Evolutionary conservation across 2,113 vertebrate species (phyloP).

Genomic region (Pterocles orientalis): DNA sequence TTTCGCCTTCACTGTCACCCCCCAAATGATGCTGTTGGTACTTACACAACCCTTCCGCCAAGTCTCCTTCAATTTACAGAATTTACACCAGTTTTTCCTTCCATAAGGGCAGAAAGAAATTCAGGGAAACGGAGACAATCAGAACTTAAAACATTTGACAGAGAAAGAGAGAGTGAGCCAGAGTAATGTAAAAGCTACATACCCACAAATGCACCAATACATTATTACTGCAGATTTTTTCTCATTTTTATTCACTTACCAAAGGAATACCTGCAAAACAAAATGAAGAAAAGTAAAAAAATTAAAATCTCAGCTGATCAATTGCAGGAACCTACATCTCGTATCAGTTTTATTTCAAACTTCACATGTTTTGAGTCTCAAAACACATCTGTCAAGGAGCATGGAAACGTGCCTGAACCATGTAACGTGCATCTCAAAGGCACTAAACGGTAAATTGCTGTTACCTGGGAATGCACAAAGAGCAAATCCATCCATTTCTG

Average conservation of each 20-base stretch:
- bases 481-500: neutral
- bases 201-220: slow-evolving; percentile 44
- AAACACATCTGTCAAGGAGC: neutral
- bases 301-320: neutral
- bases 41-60: neutral
- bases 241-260: slow-evolving; percentile 79
- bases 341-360: neutral
- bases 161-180: neutral
- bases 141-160: neutral
- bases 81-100: neutral
- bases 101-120: neutral
- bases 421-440: fast-evolving
- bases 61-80: neutral
- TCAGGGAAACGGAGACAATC: neutral
- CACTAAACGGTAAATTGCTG: neutral
- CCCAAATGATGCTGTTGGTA: neutral
- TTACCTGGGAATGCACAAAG: neutral
- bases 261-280: slow-evolving; percentile 85
- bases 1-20: neutral
- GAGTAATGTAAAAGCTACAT: slow-evolving; percentile 51
- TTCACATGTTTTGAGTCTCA: neutral
- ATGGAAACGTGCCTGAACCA: fast-evolving
- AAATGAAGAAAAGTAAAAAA: neutral
- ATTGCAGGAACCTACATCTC: fast-evolving
- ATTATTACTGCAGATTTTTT: neutral